Evolutionary conservation across 37 sponge, comb jelly and placozoan genomes (phyloP).

Genomic region (Beroe forskalii): DNA sequence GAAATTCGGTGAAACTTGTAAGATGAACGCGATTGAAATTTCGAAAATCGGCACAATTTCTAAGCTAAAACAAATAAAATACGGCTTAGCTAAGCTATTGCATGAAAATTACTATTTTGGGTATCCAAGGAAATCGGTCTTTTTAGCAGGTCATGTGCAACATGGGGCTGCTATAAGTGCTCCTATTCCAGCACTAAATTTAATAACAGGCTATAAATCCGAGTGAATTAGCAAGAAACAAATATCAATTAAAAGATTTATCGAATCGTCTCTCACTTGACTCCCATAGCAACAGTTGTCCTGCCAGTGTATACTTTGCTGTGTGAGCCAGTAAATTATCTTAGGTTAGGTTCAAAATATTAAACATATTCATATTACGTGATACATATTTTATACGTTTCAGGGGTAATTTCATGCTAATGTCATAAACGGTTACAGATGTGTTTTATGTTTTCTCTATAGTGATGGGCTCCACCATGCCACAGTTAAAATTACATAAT

Average conservation of each 20-base stretch:
- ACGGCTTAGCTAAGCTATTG: neutral
- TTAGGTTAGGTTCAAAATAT: neutral
- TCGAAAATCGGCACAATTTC: too few relatives aligned
- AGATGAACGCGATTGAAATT: too few relatives aligned
- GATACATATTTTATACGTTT: too few relatives aligned
- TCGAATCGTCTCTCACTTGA: conserved; percentile 29
- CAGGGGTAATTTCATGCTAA: too few relatives aligned
- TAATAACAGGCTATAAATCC: neutral
- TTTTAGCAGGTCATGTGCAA: neutral
- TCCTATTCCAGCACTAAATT: neutral
- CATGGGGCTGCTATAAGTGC: neutral
- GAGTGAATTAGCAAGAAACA: neutral
- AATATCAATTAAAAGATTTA: too few relatives aligned
- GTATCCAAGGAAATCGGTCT: neutral
- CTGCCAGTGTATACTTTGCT: conserved; percentile 25
- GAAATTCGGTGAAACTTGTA: too few relatives aligned
- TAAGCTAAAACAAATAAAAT: neutral
- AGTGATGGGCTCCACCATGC: neutral
- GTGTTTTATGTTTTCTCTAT: neutral
- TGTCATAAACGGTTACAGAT: too few relatives aligned
- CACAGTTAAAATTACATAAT: neutral
- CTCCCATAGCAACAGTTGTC: conserved; percentile 58
- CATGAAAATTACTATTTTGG: neutral
- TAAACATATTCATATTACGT: neutral
- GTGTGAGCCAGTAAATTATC: neutral